phyloP scores from a whole-genome alignment of 2,888 invertebrate species.

The Tuberolachnus salignus region DNA sequence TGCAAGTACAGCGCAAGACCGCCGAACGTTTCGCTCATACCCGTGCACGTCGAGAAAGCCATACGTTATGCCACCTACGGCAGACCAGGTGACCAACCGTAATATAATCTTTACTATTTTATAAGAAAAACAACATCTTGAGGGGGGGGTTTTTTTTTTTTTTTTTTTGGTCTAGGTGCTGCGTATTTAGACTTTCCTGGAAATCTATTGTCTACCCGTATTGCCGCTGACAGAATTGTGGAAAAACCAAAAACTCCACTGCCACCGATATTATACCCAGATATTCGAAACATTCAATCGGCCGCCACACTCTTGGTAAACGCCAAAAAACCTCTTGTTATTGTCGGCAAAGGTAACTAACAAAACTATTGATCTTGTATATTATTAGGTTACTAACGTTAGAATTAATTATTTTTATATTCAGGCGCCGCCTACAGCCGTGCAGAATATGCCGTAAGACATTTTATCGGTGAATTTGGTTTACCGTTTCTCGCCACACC shows the following conservation, averaged over 20 bases:
- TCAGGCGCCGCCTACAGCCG: constrained; percentile 80
- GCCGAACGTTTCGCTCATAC: constrained; percentile 79
- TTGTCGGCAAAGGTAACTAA: constrained; percentile 80
- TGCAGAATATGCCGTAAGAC: constrained; percentile 75
- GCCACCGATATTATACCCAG: constrained; percentile 74
- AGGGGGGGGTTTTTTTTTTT: no score
- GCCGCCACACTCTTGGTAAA: constrained; percentile 73
- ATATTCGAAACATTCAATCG: constrained; percentile 71
- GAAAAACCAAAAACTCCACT: constrained; percentile 63
- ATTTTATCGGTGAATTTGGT: constrained; percentile 74
- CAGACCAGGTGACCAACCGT: constrained; percentile 73
- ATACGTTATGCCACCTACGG: constrained; percentile 82
- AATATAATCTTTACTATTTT: not conserved
- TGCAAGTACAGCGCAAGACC: constrained; percentile 92
- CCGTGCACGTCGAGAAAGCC: constrained; percentile 90
- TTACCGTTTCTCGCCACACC: constrained; percentile 93
- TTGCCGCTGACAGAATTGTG: not conserved
- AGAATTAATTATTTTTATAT: no score
- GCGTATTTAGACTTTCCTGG: constrained; percentile 91
- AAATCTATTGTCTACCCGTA: constrained; percentile 69
- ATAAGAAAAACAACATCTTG: not conserved
- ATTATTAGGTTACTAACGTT: no score
- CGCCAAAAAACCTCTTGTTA: constrained; percentile 84
- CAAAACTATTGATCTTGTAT: no score
- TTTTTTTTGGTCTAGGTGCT: constrained; percentile 65